Conservation (phyloP, 2,888 invertebrate species). For the Cheiracanthium punctorium region DNA sequence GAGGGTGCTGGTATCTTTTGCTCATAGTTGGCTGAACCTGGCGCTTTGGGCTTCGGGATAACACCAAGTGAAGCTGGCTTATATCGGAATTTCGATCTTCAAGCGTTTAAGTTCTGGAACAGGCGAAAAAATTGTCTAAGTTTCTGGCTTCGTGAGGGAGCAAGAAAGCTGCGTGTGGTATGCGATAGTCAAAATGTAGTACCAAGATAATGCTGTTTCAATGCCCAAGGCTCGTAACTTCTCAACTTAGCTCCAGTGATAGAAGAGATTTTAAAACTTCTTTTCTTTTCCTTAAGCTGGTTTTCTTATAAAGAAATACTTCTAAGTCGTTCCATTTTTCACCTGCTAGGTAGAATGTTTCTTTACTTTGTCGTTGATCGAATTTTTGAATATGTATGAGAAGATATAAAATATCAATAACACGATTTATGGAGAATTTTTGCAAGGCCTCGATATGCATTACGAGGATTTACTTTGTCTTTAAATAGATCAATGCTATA, state of each 20-base stretch:
- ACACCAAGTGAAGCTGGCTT: conserved; percentile 19
- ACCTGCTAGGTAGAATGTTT: conserved; percentile 23
- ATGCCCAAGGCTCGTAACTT: conserved; percentile 63
- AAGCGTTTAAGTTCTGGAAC: not conserved
- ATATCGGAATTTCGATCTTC: conserved; percentile 60
- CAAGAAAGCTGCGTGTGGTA: conserved; percentile 31
- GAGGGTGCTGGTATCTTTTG: conserved; percentile 17
- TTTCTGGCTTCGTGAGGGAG: conserved; percentile 38
- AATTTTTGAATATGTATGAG: conserved; percentile 2
- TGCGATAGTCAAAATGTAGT: conserved; percentile 66
- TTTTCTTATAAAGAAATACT: conserved; percentile 35
- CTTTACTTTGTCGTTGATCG: conserved; percentile 15
- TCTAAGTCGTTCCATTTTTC: conserved; percentile 52
- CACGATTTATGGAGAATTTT: not conserved
- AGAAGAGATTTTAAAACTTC: conserved; percentile 35
- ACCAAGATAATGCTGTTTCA: conserved; percentile 42
- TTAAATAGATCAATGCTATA: no score
- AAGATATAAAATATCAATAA: conserved; percentile 3
- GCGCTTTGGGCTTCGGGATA: conserved; percentile 22
- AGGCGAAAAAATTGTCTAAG: not conserved
- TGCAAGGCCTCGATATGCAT: not conserved
- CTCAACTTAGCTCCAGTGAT: conserved; percentile 49
- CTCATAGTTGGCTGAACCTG: conserved; percentile 36
- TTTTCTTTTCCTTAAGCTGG: conserved; percentile 28
- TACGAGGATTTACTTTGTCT: no score